Conservation (phyloP, 1,140 invertebrate genomes). For the Zaprionus ghesquierei region DNA sequence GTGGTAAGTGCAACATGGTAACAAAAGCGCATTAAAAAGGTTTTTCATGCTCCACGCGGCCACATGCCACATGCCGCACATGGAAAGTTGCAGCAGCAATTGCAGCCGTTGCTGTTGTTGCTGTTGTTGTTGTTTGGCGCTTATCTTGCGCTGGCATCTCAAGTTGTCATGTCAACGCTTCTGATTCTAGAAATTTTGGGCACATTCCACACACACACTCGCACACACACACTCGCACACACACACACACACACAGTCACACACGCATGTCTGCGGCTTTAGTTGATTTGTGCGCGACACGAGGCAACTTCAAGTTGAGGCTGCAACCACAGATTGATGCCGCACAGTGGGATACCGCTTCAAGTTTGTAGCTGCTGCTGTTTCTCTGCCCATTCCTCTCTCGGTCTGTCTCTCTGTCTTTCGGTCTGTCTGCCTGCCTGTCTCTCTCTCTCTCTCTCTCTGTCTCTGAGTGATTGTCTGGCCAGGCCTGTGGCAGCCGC, state of each 20-base stretch:
- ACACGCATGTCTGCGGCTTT: background rate
- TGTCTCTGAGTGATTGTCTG: constrained; percentile 63
- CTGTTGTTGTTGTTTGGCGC: constrained; percentile 25
- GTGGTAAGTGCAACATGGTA: constrained; percentile 33
- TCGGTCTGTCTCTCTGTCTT: constrained; percentile 1
- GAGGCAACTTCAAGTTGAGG: constrained; percentile 7
- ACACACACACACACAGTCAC: background rate
- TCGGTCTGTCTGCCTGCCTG: background rate
- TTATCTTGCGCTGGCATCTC: constrained; percentile 65
- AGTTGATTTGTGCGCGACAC: constrained; percentile 23
- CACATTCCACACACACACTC: constrained; percentile 52
- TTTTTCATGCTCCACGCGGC: constrained; percentile 71
- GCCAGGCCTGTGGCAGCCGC: constrained; percentile 68
- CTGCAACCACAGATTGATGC: constrained; percentile 44
- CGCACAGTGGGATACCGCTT: constrained; percentile 47
- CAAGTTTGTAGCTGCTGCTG: constrained; percentile 24
- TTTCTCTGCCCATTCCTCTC: background rate
- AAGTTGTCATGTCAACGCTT: constrained; percentile 81
- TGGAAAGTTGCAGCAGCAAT: constrained; percentile 46
- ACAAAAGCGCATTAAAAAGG: constrained; percentile 64
- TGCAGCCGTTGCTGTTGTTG: background rate
- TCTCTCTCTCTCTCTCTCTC: constrained; percentile 10
- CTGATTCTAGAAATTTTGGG: constrained; percentile 68
- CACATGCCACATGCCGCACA: constrained; percentile 56
- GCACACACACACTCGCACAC: background rate